Percentiles rank a stretch among this genome's conserved stretches.
Conservation (phyloP, 2,797 vertebrate genomes). For the Clarias pachynema region DNA sequence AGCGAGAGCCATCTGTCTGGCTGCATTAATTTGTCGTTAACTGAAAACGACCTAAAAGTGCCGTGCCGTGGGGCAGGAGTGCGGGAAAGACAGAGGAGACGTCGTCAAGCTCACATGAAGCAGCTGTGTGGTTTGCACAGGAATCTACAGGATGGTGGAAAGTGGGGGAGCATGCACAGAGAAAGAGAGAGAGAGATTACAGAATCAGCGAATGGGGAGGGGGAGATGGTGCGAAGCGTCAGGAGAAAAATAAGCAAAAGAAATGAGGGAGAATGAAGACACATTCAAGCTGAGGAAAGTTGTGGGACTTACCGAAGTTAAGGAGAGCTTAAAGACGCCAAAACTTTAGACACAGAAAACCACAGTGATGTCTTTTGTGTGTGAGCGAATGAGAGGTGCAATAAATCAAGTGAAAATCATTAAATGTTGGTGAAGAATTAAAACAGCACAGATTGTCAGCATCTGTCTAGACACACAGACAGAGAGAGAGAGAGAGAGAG, state of each 20-base stretch:
- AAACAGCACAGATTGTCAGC: slow-evolving; percentile 47
- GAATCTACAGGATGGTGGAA: slow-evolving; percentile 23
- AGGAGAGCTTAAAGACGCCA: slow-evolving; percentile 6
- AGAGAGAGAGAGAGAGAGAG: too few relatives aligned
- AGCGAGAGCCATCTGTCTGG: slow-evolving; percentile 47
- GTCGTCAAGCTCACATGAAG: slow-evolving; percentile 38
- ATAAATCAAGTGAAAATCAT: slow-evolving; percentile 61
- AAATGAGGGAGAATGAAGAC: neutral
- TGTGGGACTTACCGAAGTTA: slow-evolving; percentile 17
- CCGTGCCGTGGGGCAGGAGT: slow-evolving; percentile 31
- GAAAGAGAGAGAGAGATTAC: slow-evolving; percentile 32
- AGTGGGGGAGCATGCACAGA: slow-evolving; percentile 40
- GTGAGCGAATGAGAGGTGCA: slow-evolving; percentile 33
- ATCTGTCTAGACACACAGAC: slow-evolving; percentile 31
- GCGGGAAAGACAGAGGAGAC: slow-evolving; percentile 41
- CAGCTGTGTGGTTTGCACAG: slow-evolving; percentile 46
- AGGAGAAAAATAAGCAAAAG: slow-evolving; percentile 34
- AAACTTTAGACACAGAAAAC: slow-evolving; percentile 21
- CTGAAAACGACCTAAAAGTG: slow-evolving; percentile 41
- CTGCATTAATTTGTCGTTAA: slow-evolving; percentile 49
- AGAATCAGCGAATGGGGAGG: neutral
- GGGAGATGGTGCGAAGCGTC: slow-evolving; percentile 45
- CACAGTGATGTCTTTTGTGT: slow-evolving; percentile 28
- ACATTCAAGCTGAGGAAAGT: slow-evolving; percentile 7
- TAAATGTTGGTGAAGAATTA: slow-evolving; percentile 57